Percentiles rank a stretch among this genome's conserved stretches.
Evolutionary conservation across 1,140 invertebrate species (phyloP).

Genomic region (Pogonomyrmex californicus): DNA sequence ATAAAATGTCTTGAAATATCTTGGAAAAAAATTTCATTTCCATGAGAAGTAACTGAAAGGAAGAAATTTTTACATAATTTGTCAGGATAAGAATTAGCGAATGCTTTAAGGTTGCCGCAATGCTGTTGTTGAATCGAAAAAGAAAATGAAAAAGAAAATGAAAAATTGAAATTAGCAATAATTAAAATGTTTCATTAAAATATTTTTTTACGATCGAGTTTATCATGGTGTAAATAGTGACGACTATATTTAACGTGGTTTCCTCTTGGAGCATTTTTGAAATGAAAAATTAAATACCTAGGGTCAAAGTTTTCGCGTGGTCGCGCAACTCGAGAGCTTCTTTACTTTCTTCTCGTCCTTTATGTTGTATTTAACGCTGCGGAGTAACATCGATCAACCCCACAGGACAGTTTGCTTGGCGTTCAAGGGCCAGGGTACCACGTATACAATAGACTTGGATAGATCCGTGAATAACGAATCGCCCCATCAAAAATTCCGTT

Average conservation of each 20-base stretch:
- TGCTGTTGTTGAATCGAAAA: neutral
- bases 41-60: neutral
- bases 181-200: slow-evolving; percentile 20
- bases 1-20: neutral
- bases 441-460: slow-evolving; percentile 77
- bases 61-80: neutral
- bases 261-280: neutral
- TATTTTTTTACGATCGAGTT: neutral
- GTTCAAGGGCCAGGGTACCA: slow-evolving; percentile 50
- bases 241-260: neutral
- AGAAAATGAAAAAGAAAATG: neutral
- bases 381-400: slow-evolving; percentile 72
- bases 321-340: slow-evolving; percentile 1
- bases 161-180: slow-evolving; percentile 1
- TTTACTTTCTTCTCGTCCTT: slow-evolving; percentile 21
- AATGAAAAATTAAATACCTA: neutral
- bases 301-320: neutral
- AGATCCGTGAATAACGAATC: slow-evolving; percentile 81
- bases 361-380: slow-evolving; percentile 35
- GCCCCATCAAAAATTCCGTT: slow-evolving; percentile 83
- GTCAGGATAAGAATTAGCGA: neutral
- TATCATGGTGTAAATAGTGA: neutral
- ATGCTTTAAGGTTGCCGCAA: slow-evolving; percentile 6
- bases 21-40: neutral
- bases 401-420: slow-evolving; percentile 69